A percentile compares a stretch with the other conserved stretches of the same genome.
These are phyloP conservation scores for human DNA, from an alignment of 2,113 vertebrate genomes.

Conservation along the genomic window GRCh38 chr4:7558501-7559000, in stretches of 20 bases:
- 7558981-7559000: rapidly evolving
- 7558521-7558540: background rate
- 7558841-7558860: too few relatives aligned
- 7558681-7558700: rapidly evolving
- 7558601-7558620: background rate
- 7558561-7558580: rapidly evolving
- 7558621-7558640: rapidly evolving
- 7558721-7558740: too few relatives aligned
- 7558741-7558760: background rate
- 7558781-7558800: background rate
- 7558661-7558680: background rate
- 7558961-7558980: background rate
- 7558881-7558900: background rate
- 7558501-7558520: background rate
- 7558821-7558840: background rate
- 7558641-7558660: background rate
- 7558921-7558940: background rate
- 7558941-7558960: background rate
- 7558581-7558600: rapidly evolving
- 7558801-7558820: background rate
- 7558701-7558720: background rate
- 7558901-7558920: background rate
- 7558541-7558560: background rate
- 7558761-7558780: too few relatives aligned
- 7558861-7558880: rapidly evolving